Percentiles rank a stretch among this genome's conserved stretches.
Conservation (phyloP, 2,113 vertebrate species). For the Periophthalmus modestus region DNA sequence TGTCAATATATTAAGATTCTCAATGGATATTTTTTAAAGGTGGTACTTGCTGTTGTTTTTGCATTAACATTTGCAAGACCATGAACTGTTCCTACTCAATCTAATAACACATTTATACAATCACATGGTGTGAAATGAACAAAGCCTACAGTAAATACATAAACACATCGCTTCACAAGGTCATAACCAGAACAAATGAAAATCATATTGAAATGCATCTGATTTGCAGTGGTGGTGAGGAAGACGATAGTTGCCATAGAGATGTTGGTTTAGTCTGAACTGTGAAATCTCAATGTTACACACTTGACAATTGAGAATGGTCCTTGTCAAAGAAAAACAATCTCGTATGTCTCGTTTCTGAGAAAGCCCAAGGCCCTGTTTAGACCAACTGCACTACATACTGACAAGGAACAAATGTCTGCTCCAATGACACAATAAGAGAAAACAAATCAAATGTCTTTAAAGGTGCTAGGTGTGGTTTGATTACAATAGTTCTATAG, state of each 20-base stretch:
- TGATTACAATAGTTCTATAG: no score
- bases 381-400: not conserved
- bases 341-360: not conserved
- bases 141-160: not conserved
- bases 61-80: not conserved
- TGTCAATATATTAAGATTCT: no score
- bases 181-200: not conserved
- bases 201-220: not conserved
- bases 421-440: not conserved
- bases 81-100: not conserved
- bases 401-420: not conserved
- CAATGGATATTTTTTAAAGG: not conserved
- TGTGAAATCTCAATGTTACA: constrained; percentile 8
- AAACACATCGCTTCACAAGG: constrained; percentile 26
- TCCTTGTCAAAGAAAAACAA: constrained; percentile 9
- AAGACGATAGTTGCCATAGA: not conserved
- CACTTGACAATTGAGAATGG: not conserved
- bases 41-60: not conserved
- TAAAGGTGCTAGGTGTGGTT: no score
- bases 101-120: not conserved
- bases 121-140: not conserved
- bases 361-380: not conserved
- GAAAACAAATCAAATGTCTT: not conserved
- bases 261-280: not conserved
- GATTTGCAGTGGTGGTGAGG: constrained; percentile 1